phyloP scores from a whole-genome alignment of 1,140 invertebrate species.

The Elymnias hypermnestra region DNA sequence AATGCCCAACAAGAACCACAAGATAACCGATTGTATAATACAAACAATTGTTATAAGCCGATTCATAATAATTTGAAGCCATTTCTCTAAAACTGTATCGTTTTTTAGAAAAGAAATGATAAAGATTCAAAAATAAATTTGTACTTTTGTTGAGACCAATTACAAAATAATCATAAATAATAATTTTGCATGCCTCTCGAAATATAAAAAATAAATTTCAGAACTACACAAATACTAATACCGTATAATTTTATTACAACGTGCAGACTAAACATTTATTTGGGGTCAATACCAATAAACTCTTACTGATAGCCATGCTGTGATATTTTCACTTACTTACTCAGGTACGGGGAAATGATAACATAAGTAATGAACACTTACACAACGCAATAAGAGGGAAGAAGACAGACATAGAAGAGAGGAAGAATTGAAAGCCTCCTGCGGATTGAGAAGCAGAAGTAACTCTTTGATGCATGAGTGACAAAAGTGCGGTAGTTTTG shows the following conservation, averaged over 20 bases:
- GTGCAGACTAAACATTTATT: constrained; percentile 71
- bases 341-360: constrained; percentile 42
- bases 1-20: constrained; percentile 74
- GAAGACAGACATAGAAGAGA: constrained; percentile 43
- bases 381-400: constrained; percentile 46
- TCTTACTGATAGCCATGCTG: constrained; percentile 65
- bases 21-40: constrained; percentile 51
- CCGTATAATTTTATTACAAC: constrained; percentile 55
- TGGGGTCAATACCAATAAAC: constrained; percentile 47
- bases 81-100: constrained; percentile 6
- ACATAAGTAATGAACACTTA: constrained; percentile 51
- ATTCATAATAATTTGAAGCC: constrained; percentile 8
- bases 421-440: constrained; percentile 42
- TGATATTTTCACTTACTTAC: constrained; percentile 48
- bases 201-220: constrained; percentile 44
- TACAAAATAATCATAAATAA: constrained; percentile 19
- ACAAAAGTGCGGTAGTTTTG: constrained; percentile 48
- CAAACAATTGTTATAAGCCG: constrained; percentile 20
- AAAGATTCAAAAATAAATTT: constrained; percentile 8
- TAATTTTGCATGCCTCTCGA: constrained; percentile 50
- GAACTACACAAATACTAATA: constrained; percentile 62
- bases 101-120: constrained; percentile 2
- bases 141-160: constrained; percentile 12
- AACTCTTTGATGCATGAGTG: constrained; percentile 53
- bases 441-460: constrained; percentile 32